Evolutionary conservation across 2,888 invertebrate genomes (phyloP), one percentile per base, ranked within the genome.

Genomic region (Ypsolopha scabrella): DNA sequence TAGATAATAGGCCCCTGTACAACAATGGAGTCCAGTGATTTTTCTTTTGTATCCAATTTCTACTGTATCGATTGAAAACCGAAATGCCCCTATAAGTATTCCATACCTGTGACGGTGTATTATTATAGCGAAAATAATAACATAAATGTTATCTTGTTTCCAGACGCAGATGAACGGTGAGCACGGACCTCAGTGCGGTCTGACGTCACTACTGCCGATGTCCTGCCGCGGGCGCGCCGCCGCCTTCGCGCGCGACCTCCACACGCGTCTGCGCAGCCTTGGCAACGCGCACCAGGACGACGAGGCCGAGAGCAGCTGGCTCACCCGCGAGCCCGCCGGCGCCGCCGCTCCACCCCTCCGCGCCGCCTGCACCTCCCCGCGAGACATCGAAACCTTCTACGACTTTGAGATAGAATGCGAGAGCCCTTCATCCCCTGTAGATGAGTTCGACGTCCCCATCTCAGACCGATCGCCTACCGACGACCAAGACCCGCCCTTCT

Each of bases 201-300:
- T 92, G 66, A 88, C 90, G 66, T 90, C 92, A 60, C 82, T 92
- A 61, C 81, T 92, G 80, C 91, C 92, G 69, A 92, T 92, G 90
- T 93, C 93, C 75, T 94, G 94, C 73, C 90, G 93, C 54, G 92
- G 92, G 54, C 89, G 93, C 52, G 94, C 94, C 52, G 94, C 94
- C 70, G 92, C 93, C 53, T 94, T 94, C 75, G 94, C 94, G 58
- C 88, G 92, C 54, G 91, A 92, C 67, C 83, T 94, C 56, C 93
- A 94, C 68, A 91, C 91, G 52, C 91, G 93, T 57, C 82, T 94
- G 60, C 89, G 91, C 61, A 90, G 92, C 57, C 87, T 94, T 58
- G 92, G 93, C 50, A 82, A 88, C 52, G 80, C 89, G 57, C 75
- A 79, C 55, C 77, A 75, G 53, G 75, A 72, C 49, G 75, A 73